Percentiles rank a stretch among this genome's conserved stretches.
phyloP scores from a whole-genome alignment of 2,797 vertebrate genomes.

The Melanotaenia nigrans region DNA sequence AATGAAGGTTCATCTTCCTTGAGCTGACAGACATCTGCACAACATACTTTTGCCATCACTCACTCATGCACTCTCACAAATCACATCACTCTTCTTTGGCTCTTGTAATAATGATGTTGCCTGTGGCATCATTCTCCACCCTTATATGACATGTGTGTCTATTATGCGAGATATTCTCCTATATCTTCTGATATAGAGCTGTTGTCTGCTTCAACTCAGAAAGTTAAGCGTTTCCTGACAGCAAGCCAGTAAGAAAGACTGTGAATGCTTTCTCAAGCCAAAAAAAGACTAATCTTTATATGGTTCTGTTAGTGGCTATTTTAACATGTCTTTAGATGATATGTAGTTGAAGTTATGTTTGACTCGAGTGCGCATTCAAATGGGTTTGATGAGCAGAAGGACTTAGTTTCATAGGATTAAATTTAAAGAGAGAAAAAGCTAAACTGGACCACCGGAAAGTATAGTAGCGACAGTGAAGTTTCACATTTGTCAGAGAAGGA shows the following conservation, averaged over 20 bases:
- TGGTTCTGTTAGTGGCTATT: background rate
- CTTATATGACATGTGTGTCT: conserved; percentile 32
- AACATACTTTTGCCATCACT: conserved; percentile 31
- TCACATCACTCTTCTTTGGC: conserved; percentile 12
- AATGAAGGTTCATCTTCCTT: conserved; percentile 28
- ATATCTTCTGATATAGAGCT: conserved; percentile 66
- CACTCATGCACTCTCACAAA: conserved; percentile 28
- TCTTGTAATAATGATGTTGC: conserved; percentile 25
- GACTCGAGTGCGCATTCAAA: background rate
- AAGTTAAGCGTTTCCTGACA: conserved; percentile 67
- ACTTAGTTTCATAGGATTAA: background rate
- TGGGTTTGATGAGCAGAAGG: conserved; percentile 4
- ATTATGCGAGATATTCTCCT: conserved; percentile 64
- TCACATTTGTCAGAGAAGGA: conserved; percentile 21
- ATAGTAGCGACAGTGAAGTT: background rate
- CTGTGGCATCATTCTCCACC: conserved; percentile 30
- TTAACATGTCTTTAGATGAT: background rate
- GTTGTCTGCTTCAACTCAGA: conserved; percentile 56
- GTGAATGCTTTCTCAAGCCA: conserved; percentile 34
- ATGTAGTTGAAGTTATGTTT: background rate
- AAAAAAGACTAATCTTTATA: background rate
- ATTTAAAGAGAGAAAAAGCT: background rate
- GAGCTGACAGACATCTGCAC: conserved; percentile 39
- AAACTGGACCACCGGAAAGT: too few species aligned
- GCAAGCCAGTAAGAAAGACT: conserved; percentile 52